Evolutionary conservation across 2,113 vertebrate genomes (phyloP).

Genomic region (Pimephales promelas): DNA sequence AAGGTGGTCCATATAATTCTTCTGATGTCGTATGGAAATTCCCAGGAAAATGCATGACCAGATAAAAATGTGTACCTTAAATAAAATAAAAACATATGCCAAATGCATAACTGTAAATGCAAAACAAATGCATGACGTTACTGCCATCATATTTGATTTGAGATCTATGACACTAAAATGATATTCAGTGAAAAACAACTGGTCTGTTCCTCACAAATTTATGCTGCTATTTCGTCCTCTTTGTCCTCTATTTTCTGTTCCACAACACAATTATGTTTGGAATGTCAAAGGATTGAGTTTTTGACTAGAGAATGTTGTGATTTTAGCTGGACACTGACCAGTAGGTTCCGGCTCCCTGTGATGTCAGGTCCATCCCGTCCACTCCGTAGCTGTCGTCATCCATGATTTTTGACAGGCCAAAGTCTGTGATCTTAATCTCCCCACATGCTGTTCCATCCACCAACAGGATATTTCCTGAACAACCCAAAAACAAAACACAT

Average conservation of each 20-base stretch:
- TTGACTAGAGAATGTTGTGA: too few relatives aligned
- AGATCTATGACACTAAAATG: too few relatives aligned
- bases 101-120: too few relatives aligned
- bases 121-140: too few relatives aligned
- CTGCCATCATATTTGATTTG: too few relatives aligned
- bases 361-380: slow-evolving; percentile 98
- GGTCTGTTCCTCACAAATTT: not conserved
- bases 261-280: not conserved
- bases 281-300: not conserved
- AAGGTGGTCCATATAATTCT: too few relatives aligned
- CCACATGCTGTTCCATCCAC: slow-evolving; percentile 98
- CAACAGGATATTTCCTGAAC: slow-evolving; percentile 94
- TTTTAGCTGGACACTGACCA: slow-evolving; percentile 77
- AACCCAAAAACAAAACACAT: not conserved
- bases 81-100: too few relatives aligned
- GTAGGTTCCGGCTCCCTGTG: slow-evolving; percentile 97
- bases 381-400: slow-evolving; percentile 99
- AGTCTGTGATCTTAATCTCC: slow-evolving; percentile 99
- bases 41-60: too few relatives aligned
- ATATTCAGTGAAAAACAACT: too few relatives aligned
- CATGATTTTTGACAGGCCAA: slow-evolving; percentile 99
- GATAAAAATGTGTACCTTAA: too few relatives aligned
- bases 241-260: not conserved
- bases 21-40: too few relatives aligned
- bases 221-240: not conserved